Evolutionary conservation across 2,113 vertebrate genomes (phyloP).

Genomic region (Felis chaus): DNA sequence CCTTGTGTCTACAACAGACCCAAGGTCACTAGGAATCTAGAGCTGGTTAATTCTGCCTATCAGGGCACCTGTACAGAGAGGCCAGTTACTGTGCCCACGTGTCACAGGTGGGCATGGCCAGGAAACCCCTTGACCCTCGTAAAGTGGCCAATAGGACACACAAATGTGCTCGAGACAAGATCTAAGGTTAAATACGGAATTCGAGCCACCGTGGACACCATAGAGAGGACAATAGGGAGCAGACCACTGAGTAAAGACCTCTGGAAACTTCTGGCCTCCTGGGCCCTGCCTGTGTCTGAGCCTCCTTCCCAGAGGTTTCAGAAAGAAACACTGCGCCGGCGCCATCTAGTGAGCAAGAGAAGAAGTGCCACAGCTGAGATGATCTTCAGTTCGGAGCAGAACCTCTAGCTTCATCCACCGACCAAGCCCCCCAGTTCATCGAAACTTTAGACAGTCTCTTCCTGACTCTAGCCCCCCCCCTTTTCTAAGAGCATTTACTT

Average conservation of each 20-base stretch:
- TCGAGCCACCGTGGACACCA: accelerated
- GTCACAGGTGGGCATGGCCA: no score
- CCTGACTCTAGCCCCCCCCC: background rate
- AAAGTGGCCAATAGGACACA: no score
- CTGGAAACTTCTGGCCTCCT: background rate
- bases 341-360: conserved; percentile 41
- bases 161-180: background rate
- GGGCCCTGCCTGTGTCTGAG: no score
- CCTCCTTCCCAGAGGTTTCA: background rate
- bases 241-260: background rate
- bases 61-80: background rate
- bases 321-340: background rate
- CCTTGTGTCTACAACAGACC: background rate
- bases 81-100: background rate
- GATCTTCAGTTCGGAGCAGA: accelerated
- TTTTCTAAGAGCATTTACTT: background rate
- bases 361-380: background rate
- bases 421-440: background rate
- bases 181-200: background rate
- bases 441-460: background rate
- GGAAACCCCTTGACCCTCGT: background rate
- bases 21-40: background rate
- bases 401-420: accelerated
- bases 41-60: background rate
- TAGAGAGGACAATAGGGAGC: no score